Evolutionary conservation across 2,113 vertebrate species (phyloP).

Genomic region (Sebastes fasciatus): DNA sequence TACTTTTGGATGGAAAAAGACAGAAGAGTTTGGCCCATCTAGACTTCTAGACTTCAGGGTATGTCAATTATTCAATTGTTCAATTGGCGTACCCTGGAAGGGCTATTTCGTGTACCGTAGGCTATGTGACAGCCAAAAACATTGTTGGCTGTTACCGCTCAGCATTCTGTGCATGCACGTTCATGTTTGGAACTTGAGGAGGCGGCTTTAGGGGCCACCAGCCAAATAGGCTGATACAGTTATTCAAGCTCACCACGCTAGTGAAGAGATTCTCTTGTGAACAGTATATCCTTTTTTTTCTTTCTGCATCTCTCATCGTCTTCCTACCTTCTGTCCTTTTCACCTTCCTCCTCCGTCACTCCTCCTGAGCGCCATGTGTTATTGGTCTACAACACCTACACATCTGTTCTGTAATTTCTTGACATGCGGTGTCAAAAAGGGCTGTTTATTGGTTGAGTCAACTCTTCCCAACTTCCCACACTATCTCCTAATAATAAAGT

Average conservation of each 20-base stretch:
- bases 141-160: slow-evolving; percentile 17
- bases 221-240: slow-evolving; percentile 12
- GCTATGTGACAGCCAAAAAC: slow-evolving; percentile 39
- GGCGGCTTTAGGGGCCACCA: slow-evolving; percentile 16
- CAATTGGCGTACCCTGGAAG: slow-evolving; percentile 21
- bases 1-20: slow-evolving; percentile 46
- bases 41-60: slow-evolving; percentile 26
- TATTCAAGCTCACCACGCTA: neutral
- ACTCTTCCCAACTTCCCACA: slow-evolving; percentile 60
- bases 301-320: neutral
- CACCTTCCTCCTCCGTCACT: slow-evolving; percentile 5
- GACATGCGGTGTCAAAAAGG: slow-evolving; percentile 48
- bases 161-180: slow-evolving; percentile 42
- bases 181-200: slow-evolving; percentile 41
- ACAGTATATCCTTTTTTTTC: neutral
- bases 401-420: slow-evolving; percentile 65
- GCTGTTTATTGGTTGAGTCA: slow-evolving; percentile 66
- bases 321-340: slow-evolving; percentile 31
- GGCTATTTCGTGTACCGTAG: neutral
- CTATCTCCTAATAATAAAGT: slow-evolving; percentile 62
- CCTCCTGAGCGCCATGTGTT: slow-evolving; percentile 38
- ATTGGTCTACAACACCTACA: slow-evolving; percentile 56
- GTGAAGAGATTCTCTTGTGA: neutral
- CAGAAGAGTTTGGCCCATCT: slow-evolving; percentile 30
- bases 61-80: slow-evolving; percentile 51